These are phyloP conservation scores for Octopus bimaculoides DNA, from an alignment of 1,140 invertebrate species.

Conservation along the genomic window DNA sequence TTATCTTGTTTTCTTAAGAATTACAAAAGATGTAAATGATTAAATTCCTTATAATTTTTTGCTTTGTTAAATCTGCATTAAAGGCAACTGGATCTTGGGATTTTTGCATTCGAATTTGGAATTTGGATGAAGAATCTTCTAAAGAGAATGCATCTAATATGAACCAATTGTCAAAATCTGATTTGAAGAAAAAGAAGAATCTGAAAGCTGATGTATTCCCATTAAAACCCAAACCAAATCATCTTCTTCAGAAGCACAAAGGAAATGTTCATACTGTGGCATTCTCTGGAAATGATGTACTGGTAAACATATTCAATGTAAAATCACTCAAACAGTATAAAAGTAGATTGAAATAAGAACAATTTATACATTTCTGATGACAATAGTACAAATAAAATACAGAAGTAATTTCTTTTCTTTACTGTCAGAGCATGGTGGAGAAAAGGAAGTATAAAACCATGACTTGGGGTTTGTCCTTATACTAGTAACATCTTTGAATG, in stretches of 20 bases:
- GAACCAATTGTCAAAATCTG: neutral
- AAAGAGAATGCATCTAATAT: neutral
- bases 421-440: neutral
- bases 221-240: neutral
- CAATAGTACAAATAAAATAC: neutral
- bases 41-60: slow-evolving; percentile 9
- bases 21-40: neutral
- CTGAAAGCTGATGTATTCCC: neutral
- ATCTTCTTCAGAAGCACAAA: slow-evolving; percentile 42
- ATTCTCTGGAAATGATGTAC: slow-evolving; percentile 52
- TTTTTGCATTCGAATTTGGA: slow-evolving; percentile 48
- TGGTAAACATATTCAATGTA: slow-evolving; percentile 34
- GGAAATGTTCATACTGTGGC: slow-evolving; percentile 52
- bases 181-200: neutral
- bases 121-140: slow-evolving; percentile 20
- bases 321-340: neutral
- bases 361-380: neutral
- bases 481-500: neutral
- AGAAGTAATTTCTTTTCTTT: neutral
- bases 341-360: neutral
- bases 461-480: neutral
- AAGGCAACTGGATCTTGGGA: slow-evolving; percentile 56
- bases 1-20: neutral
- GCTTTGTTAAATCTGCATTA: slow-evolving; percentile 10
- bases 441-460: neutral